Conservation (phyloP, 2,797 vertebrate species). For the Monodelphis domestica region DNA sequence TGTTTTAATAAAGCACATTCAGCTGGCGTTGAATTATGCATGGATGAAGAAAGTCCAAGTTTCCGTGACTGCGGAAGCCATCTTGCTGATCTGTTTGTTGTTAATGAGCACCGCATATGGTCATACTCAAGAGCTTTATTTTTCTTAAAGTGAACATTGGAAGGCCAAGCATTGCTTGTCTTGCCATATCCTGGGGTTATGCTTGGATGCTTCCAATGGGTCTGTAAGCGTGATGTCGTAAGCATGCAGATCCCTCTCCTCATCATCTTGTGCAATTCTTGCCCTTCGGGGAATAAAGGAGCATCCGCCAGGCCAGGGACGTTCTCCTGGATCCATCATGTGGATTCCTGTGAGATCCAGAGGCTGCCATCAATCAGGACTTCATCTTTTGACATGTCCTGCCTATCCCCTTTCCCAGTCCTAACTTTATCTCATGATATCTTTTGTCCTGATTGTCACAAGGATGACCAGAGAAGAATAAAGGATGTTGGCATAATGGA, state of each 20-base stretch:
- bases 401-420: not conserved
- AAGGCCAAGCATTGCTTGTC: not conserved
- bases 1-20: constrained; percentile 49
- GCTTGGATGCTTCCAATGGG: not conserved
- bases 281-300: not conserved
- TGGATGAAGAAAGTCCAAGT: constrained; percentile 21
- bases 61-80: not conserved
- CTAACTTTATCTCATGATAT: not conserved
- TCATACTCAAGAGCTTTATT: not conserved
- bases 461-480: not conserved
- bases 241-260: not conserved
- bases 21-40: constrained; percentile 32
- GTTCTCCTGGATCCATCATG: not conserved
- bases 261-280: not conserved
- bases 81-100: constrained; percentile 10
- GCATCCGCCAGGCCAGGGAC: not conserved
- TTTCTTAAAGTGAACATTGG: not conserved
- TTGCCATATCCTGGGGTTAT: not conserved
- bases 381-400: not conserved
- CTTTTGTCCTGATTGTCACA: not conserved
- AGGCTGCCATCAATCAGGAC: not conserved
- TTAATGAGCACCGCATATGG: constrained; percentile 32
- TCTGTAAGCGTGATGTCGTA: not conserved
- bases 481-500: not conserved
- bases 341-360: not conserved